Percentiles rank a stretch among this genome's conserved stretches.
phyloP scores from a whole-genome alignment of 2,113 vertebrate species.

The Atrichornis clamosus region DNA sequence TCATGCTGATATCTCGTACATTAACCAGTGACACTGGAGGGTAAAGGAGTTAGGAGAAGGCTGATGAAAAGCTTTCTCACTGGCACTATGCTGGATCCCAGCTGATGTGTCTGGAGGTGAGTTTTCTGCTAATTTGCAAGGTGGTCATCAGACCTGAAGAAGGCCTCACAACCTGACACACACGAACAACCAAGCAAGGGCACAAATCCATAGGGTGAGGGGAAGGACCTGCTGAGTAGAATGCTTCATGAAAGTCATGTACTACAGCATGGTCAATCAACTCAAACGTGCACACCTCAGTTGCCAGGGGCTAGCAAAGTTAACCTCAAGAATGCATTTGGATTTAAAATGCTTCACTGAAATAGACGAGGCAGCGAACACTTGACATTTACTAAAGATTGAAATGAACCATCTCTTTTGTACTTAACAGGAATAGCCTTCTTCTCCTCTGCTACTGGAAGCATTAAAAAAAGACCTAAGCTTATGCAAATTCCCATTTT shows the following conservation, averaged over 20 bases:
- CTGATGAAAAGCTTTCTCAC: not conserved
- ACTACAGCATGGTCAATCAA: not conserved
- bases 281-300: rapidly evolving
- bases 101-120: not conserved
- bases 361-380: not conserved
- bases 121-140: not conserved
- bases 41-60: not conserved
- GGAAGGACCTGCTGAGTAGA: not conserved
- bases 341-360: not conserved
- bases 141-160: not conserved
- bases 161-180: not conserved
- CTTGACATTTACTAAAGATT: not conserved
- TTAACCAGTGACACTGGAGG: too few species aligned
- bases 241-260: not conserved
- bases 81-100: not conserved
- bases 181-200: not conserved
- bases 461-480: not conserved
- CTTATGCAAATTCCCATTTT: not conserved
- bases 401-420: not conserved
- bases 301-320: not conserved
- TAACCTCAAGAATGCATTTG: not conserved
- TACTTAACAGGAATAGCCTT: not conserved
- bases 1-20: not conserved
- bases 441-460: not conserved
- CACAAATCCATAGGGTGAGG: not conserved